phyloP scores from a whole-genome alignment of 2,113 vertebrate species.

The Calidris pygmaea region DNA sequence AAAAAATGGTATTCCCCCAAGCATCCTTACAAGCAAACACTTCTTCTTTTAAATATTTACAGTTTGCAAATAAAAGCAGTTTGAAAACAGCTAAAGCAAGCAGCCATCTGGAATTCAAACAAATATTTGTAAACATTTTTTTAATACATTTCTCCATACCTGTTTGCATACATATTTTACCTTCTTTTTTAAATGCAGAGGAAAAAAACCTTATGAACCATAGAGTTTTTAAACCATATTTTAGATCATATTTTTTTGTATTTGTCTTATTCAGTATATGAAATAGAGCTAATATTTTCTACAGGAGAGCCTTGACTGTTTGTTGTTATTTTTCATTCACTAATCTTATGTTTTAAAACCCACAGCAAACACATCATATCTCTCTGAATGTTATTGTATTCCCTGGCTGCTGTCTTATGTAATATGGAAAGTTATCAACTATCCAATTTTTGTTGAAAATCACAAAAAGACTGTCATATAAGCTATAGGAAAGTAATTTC shows the following conservation, averaged over 20 bases:
- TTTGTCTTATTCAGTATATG: background rate
- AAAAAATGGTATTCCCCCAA: background rate
- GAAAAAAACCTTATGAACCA: background rate
- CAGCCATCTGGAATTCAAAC: background rate
- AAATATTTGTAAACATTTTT: background rate
- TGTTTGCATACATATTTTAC: background rate
- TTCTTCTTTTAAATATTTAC: background rate
- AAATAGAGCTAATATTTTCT: background rate
- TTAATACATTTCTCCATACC: background rate
- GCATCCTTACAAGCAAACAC: background rate
- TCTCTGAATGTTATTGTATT: conserved; percentile 9
- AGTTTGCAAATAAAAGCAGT: background rate
- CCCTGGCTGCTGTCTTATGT: conserved; percentile 3
- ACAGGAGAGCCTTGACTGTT: background rate
- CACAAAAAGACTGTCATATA: conserved; percentile 47
- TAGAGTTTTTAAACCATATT: background rate
- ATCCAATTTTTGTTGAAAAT: conserved; percentile 54
- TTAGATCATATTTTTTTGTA: background rate
- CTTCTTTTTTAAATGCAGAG: background rate
- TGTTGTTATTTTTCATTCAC: background rate
- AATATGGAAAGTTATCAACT: conserved; percentile 49
- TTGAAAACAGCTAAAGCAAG: background rate
- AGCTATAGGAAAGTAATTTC: conserved; percentile 63
- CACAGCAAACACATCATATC: background rate
- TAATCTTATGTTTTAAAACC: background rate